Evolutionary conservation across 2,797 vertebrate species (phyloP).

Genomic region (Sphenopsis melanotis): DNA sequence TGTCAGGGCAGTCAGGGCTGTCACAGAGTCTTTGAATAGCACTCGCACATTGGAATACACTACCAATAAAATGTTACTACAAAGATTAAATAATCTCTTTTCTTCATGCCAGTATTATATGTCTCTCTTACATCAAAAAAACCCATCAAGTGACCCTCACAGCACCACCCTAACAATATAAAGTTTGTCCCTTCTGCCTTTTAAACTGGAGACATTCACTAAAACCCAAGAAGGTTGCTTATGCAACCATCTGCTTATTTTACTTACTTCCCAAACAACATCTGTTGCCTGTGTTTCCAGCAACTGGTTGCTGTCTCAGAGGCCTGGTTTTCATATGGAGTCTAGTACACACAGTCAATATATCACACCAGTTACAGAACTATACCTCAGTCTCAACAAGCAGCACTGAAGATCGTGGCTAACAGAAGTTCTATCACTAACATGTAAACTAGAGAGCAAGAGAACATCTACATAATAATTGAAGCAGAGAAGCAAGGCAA

Average conservation of each 20-base stretch:
- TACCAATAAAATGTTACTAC: neutral
- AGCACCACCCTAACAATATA: neutral
- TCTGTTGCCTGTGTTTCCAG: neutral
- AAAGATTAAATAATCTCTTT: neutral
- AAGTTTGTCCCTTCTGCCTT: neutral
- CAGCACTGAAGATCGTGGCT: neutral
- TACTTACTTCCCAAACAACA: neutral
- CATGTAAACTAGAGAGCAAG: accelerated
- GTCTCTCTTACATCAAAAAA: neutral
- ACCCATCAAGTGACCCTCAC: neutral
- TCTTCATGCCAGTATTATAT: neutral
- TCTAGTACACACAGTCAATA: neutral
- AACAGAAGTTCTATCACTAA: neutral
- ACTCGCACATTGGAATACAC: neutral
- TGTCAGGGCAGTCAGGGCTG: neutral
- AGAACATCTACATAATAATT: neutral
- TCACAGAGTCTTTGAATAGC: neutral
- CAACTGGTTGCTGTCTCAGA: neutral
- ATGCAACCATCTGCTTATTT: neutral
- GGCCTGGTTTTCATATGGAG: neutral
- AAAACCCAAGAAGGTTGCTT: neutral
- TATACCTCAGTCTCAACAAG: neutral
- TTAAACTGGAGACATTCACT: neutral
- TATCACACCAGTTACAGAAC: neutral
- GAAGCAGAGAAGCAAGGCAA: neutral